Evolutionary conservation across 53 echinoderm and acorn worm species (phyloP).

Genomic region (Crossaster papposus): DNA sequence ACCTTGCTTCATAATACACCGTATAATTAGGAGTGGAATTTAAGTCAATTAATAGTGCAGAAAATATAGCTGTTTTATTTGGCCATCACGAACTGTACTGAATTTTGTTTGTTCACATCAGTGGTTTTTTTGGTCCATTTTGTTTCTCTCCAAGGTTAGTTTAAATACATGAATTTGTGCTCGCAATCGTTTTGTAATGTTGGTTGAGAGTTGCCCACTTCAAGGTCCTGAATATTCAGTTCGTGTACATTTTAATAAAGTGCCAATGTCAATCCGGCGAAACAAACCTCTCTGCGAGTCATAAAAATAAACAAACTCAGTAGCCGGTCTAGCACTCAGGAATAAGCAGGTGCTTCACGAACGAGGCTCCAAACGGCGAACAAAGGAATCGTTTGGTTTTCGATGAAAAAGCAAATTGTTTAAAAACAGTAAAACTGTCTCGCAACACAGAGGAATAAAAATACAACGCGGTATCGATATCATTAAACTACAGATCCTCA

Average conservation of each 20-base stretch:
- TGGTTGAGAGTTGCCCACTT: no score
- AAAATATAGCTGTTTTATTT: no score
- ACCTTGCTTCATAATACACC: no score
- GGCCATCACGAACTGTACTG: no score
- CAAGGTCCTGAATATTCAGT: not conserved
- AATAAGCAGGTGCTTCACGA: conserved; percentile 9
- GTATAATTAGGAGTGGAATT: no score
- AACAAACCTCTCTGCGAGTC: not conserved
- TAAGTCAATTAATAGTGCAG: no score
- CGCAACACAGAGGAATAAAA: not conserved
- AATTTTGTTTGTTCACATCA: no score
- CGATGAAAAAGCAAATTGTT: not conserved
- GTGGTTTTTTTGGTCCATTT: no score
- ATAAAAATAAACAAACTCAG: conserved; percentile 1
- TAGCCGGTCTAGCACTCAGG: not conserved
- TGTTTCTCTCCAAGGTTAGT: no score
- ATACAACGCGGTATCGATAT: not conserved
- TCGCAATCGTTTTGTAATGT: no score
- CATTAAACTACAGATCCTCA: no score
- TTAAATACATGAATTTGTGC: no score
- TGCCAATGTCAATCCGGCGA: not conserved
- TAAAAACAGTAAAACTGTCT: not conserved
- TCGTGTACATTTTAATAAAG: not conserved
- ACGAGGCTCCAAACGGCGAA: not conserved
- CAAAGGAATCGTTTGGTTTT: not conserved